Conservation (phyloP, 2,113 vertebrate species). For the Chaetodon trifascialis region DNA sequence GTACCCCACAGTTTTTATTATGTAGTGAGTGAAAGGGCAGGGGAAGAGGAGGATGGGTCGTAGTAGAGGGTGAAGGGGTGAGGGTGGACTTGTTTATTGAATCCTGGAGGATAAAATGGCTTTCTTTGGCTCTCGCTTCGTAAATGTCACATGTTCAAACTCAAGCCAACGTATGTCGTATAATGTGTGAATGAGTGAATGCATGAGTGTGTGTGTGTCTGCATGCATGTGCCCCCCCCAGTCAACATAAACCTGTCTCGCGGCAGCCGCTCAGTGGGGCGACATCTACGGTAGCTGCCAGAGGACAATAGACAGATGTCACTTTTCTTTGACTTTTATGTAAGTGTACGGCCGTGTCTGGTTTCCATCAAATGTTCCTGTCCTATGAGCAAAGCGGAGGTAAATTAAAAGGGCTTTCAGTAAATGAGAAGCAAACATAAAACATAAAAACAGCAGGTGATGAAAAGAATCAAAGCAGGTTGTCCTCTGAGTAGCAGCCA, state of each 20-base stretch:
- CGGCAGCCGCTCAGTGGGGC: constrained; percentile 37
- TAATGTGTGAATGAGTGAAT: constrained; percentile 42
- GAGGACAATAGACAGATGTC: constrained; percentile 76
- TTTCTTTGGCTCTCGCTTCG: constrained; percentile 78
- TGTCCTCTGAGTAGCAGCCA: constrained; percentile 18
- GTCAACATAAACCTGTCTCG: constrained; percentile 63
- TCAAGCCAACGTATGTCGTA: constrained; percentile 21
- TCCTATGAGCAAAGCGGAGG: constrained; percentile 30
- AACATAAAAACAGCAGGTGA: constrained; percentile 49
- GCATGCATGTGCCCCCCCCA: constrained; percentile 12
- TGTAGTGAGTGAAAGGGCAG: constrained; percentile 52
- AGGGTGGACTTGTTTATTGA: constrained; percentile 63
- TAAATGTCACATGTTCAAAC: constrained; percentile 79
- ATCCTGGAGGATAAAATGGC: constrained; percentile 68
- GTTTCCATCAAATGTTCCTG: constrained; percentile 53
- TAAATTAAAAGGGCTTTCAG: constrained; percentile 47
- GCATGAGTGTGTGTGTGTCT: constrained; percentile 36
- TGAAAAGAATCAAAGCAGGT: constrained; percentile 45
- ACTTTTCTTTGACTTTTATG: constrained; percentile 62
- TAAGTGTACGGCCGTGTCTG: constrained; percentile 14
- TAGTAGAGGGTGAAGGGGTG: constrained; percentile 11
- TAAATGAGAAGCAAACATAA: constrained; percentile 55
- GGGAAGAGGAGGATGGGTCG: constrained; percentile 54
- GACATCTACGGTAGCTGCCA: constrained; percentile 57
- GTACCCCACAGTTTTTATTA: constrained; percentile 57